A percentile compares a stretch with the other conserved stretches of the same genome.
Conservation (phyloP, 1,140 invertebrate species). For the Meloidogyne chitwoodi region DNA sequence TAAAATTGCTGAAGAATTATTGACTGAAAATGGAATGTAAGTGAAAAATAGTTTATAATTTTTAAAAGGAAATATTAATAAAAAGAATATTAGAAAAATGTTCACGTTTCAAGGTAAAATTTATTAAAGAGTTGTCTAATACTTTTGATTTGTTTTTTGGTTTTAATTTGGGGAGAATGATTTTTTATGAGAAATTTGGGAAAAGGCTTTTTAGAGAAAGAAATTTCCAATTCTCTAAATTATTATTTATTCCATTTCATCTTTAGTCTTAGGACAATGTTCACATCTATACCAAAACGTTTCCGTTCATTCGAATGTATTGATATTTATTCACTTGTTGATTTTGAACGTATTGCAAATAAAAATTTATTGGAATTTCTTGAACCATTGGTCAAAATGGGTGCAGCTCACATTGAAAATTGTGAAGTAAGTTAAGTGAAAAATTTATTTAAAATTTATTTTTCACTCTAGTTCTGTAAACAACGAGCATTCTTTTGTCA, state of each 20-base stretch:
- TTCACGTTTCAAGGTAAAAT: no score
- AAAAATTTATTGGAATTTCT: conserved; percentile 47
- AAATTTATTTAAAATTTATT: not conserved
- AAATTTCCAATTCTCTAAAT: not conserved
- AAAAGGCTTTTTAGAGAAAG: not conserved
- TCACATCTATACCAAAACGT: conserved; percentile 33
- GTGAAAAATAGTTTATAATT: not conserved
- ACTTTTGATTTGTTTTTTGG: no score
- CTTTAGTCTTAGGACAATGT: conserved; percentile 40
- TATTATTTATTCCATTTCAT: not conserved
- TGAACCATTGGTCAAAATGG: conserved; percentile 33
- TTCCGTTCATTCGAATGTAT: conserved; percentile 38
- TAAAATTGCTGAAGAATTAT: conserved; percentile 1
- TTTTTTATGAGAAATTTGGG: not conserved
- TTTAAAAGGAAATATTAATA: not conserved
- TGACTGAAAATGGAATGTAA: conserved; percentile 38
- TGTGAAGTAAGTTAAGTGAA: conserved; percentile 22
- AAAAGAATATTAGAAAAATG: not conserved
- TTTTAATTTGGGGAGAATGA: no score
- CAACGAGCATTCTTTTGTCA: conserved; percentile 44
- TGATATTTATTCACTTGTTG: conserved; percentile 39
- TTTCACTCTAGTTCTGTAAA: conserved; percentile 25
- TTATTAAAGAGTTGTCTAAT: no score
- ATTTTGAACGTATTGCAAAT: conserved; percentile 40
- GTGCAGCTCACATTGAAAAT: conserved; percentile 36